Base-by-base conservation (phyloP, 2,113 vertebrate genomes). In the Pogona vitticeps region DNA sequence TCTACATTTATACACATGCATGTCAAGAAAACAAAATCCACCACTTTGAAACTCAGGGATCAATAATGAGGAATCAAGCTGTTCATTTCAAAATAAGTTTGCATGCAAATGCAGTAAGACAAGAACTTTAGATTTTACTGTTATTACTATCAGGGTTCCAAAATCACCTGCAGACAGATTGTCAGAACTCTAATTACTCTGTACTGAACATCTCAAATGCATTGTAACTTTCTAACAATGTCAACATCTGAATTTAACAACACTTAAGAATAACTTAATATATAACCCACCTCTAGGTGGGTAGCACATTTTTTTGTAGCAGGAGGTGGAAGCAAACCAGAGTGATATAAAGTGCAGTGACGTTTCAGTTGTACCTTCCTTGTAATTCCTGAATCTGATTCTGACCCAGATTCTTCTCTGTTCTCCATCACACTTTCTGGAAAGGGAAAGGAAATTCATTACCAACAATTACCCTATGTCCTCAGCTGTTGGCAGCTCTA, bases 361-460 rank as follows among this genome's bases (percentile, higher is more conserved):
- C 95, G 93, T 86, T 96, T 97, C 89, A 95, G 96, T 87, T 96
- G 95, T 83, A 95, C 96, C 87, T 96, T 97, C 90, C 96, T 96
- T 85, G 95, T 97, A 90, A 96, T 92, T 93, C 94, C 95, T 83
- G 90, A 92, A 36, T 97, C 97, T 1, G 91, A 77, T n/a, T 95
- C 94, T 12, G 95, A 93, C 65, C 95, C 95, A 14, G 95, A 94
- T 6, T 96, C 95, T 40, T 96, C 95, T 73, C 88, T 89, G 90
- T 94, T 95, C 85, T 96, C 96, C 90, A 94, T 95, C 91, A 94
- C 76, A 91, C 86, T 94, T 87, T 96, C 96, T 97, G 42, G 18
- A 87, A 82, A 92, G 79, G 76, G 15, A 10, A 76, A 79, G 46
- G 1, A 15, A 67, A 59, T 79, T 80, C 52, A 92, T 87, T 91